Conservation (phyloP, 2,113 vertebrate genomes). For the Strigops habroptila region DNA sequence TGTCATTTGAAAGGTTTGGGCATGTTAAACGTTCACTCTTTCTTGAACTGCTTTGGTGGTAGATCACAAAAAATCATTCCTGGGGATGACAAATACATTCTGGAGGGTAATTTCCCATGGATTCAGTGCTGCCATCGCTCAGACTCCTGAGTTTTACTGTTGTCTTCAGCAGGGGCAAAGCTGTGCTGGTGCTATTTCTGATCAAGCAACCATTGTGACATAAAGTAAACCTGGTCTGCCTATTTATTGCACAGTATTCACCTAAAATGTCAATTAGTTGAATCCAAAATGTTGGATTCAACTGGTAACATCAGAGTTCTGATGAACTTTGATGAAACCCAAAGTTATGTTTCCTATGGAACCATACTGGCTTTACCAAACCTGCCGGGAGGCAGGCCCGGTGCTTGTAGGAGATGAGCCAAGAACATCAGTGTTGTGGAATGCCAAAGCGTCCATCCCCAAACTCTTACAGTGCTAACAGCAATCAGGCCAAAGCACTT, state of each 20-base stretch:
- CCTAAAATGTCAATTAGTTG: not conserved
- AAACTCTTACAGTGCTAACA: not conserved
- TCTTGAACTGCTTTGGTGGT: not conserved
- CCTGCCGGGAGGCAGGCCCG: not conserved
- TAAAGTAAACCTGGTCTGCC: not conserved
- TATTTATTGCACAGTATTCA: not conserved
- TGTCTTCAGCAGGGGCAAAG: not conserved
- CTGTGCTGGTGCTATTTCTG: not conserved
- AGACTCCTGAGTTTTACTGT: not conserved
- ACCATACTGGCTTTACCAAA: not conserved
- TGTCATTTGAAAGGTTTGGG: not conserved
- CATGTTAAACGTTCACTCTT: not conserved
- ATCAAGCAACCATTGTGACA: not conserved
- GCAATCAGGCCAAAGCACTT: not conserved
- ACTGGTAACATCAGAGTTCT: not conserved
- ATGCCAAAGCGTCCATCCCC: not conserved
- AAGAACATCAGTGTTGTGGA: not conserved
- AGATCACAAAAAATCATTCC: not conserved
- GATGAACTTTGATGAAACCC: not conserved
- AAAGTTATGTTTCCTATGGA: not conserved
- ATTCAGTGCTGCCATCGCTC: not conserved
- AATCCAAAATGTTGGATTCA: not conserved
- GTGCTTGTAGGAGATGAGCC: not conserved
- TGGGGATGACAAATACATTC: accelerated
- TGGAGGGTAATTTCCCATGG: not conserved